Percentiles rank a stretch among this genome's conserved stretches.
phyloP scores from a whole-genome alignment of 2,797 vertebrate genomes.

The Lates japonicus region DNA sequence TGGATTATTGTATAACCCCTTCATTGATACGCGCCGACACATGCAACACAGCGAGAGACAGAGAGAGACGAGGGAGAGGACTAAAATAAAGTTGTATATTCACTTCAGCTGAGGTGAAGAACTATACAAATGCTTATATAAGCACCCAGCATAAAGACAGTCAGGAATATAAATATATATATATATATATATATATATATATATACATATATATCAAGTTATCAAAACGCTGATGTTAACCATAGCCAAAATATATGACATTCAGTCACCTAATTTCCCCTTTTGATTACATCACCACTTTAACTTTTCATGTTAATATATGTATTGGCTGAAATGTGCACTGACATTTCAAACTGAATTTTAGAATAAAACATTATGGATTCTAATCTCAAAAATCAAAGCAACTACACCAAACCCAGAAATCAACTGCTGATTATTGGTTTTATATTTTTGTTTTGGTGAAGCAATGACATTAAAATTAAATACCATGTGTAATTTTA shows the following conservation, averaged over 20 bases:
- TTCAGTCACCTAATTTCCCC: not conserved
- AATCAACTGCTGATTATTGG: not conserved
- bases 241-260: not conserved
- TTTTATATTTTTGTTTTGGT: not conserved
- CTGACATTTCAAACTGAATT: conserved; percentile 1
- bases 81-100: conserved; percentile 57
- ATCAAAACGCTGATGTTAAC: not conserved
- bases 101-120: conserved; percentile 28
- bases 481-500: conserved; percentile 57
- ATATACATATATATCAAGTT: too few species aligned
- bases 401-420: not conserved
- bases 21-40: conserved; percentile 68
- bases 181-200: too few species aligned
- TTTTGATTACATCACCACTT: conserved; percentile 14
- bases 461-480: conserved; percentile 29
- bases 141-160: conserved; percentile 3
- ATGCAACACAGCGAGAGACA: conserved; percentile 47
- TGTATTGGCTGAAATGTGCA: not conserved
- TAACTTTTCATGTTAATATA: conserved; percentile 12
- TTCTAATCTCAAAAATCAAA: not conserved
- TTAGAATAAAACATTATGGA: not conserved
- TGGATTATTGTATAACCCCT: conserved; percentile 81
- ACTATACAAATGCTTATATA: conserved; percentile 5
- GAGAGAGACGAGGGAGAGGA: conserved; percentile 12
- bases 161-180: not conserved